Percentiles rank a stretch among this genome's conserved stretches.
These are phyloP conservation scores for Aporrectodea caliginosa DNA, from an alignment of 1,140 invertebrate species.

Conservation along the genomic window DNA sequence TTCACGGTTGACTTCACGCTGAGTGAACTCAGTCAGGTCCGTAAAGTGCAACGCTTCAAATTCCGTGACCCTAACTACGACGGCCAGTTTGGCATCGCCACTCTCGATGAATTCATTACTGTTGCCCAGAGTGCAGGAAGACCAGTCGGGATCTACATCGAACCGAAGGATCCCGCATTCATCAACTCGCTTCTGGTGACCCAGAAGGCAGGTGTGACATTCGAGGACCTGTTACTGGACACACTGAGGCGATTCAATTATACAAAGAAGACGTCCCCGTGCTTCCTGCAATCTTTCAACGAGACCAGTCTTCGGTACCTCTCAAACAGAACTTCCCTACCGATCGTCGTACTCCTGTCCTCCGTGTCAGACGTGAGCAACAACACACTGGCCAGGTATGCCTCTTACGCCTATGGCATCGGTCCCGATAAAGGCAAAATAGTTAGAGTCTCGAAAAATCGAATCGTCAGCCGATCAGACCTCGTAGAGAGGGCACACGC, in stretches of 20 bases:
- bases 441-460: not conserved
- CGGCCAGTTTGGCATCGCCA: not conserved
- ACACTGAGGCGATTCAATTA: slow-evolving; percentile 15
- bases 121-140: not conserved
- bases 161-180: slow-evolving; percentile 17
- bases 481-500: slow-evolving; percentile 11
- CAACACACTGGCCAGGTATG: not conserved
- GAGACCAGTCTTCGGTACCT: slow-evolving; percentile 23
- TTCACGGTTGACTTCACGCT: slow-evolving; percentile 39
- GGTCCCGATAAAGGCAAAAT: slow-evolving; percentile 16
- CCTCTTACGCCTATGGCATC: slow-evolving; percentile 19
- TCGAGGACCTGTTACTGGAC: slow-evolving; percentile 26
- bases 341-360: slow-evolving; percentile 1
- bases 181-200: slow-evolving; percentile 14
- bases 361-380: not conserved
- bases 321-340: slow-evolving; percentile 2
- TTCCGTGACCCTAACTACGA: slow-evolving; percentile 14
- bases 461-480: not conserved
- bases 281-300: slow-evolving; percentile 30
- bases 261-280: not conserved
- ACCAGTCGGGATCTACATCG: slow-evolving; percentile 9
- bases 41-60: not conserved
- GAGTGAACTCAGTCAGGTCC: slow-evolving; percentile 28
- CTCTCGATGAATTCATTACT: slow-evolving; percentile 19
- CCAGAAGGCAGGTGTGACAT: not conserved